These are phyloP conservation scores for Schizopygopsis pylzovi DNA, from an alignment of 2,797 vertebrate species.

Conservation along the genomic window DNA sequence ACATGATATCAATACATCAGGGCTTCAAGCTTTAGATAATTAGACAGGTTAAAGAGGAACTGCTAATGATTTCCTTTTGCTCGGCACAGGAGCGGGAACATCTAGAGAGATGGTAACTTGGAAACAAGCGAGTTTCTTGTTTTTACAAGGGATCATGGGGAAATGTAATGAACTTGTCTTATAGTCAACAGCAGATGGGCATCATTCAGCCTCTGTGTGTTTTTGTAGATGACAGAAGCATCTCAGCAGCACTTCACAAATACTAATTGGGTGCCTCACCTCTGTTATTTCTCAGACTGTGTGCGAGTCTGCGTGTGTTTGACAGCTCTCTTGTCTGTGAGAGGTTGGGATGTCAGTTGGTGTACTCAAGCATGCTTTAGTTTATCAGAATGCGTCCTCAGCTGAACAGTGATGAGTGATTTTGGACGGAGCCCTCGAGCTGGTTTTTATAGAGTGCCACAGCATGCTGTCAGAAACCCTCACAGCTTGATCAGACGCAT, in stretches of 20 bases:
- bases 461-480: conserved; percentile 11
- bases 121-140: conserved; percentile 26
- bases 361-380: conserved; percentile 24
- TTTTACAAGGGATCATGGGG: conserved; percentile 12
- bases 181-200: conserved; percentile 12
- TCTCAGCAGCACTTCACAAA: conserved; percentile 14
- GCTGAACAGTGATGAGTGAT: conserved; percentile 9
- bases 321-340: conserved; percentile 1
- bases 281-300: conserved; percentile 12
- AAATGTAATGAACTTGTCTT: conserved; percentile 32
- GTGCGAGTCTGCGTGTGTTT: background rate
- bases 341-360: conserved; percentile 5
- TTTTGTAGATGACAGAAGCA: conserved; percentile 1
- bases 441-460: background rate
- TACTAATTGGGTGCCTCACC: conserved; percentile 17
- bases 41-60: conserved; percentile 16
- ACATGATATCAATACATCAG: background rate
- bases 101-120: conserved; percentile 44
- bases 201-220: conserved; percentile 7
- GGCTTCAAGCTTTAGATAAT: conserved; percentile 1
- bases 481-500: conserved; percentile 19
- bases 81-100: background rate
- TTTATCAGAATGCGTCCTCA: conserved; percentile 28
- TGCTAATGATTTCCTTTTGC: conserved; percentile 25
- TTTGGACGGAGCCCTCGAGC: conserved; percentile 9